phyloP scores from a whole-genome alignment of 1,140 invertebrate species.

The Meloidogyne chitwoodi region DNA sequence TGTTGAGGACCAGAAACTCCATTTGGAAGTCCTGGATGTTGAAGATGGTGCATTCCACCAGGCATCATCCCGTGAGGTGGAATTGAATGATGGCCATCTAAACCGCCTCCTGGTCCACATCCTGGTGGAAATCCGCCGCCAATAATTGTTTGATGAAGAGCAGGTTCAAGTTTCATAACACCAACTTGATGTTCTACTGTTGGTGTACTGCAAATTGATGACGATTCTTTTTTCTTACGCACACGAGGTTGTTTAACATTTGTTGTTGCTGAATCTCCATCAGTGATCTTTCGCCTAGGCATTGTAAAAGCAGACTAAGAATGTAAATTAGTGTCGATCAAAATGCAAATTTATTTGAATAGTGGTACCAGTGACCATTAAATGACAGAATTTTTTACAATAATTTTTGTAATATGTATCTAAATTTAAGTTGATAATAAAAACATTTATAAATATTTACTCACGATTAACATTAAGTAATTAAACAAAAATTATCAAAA shows the following conservation, averaged over 20 bases:
- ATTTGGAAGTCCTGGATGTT: slow-evolving; percentile 2
- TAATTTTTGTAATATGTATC: not conserved
- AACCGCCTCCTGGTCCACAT: not conserved
- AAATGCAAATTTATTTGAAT: not conserved
- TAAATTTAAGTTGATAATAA: not conserved
- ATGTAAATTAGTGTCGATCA: not conserved
- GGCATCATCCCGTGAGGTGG: slow-evolving; percentile 6
- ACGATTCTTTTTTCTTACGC: slow-evolving; percentile 30
- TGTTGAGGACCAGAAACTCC: slow-evolving; percentile 11
- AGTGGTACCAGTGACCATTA: not conserved
- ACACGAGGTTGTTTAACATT: slow-evolving; percentile 22
- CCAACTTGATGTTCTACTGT: not conserved
- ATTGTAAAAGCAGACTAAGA: not conserved
- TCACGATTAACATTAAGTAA: no score
- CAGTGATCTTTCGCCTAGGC: slow-evolving; percentile 10
- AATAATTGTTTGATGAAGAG: not conserved
- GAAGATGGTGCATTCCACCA: slow-evolving; percentile 2
- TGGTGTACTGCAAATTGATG: slow-evolving; percentile 19
- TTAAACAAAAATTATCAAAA: no score
- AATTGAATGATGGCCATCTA: slow-evolving; percentile 8
- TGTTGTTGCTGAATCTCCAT: slow-evolving; percentile 2
- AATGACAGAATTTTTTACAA: not conserved
- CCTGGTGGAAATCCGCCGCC: not conserved
- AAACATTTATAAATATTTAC: not conserved
- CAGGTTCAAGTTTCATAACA: slow-evolving; percentile 20